phyloP scores from a whole-genome alignment of 2,113 vertebrate genomes.

The Desmodus rotundus region DNA sequence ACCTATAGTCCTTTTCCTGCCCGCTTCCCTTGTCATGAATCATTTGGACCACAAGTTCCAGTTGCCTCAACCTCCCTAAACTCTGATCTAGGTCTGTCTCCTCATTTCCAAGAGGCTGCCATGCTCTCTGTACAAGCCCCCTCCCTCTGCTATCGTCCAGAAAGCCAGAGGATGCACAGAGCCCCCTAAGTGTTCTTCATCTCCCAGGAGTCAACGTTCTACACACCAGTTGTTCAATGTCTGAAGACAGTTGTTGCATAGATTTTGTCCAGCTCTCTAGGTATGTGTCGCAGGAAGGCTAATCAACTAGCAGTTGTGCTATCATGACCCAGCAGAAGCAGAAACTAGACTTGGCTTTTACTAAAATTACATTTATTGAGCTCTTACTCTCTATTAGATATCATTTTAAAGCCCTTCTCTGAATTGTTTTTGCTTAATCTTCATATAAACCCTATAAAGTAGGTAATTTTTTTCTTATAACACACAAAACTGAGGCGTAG shows the following conservation, averaged over 20 bases:
- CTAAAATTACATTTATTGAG: background rate
- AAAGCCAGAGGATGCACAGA: background rate
- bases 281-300: background rate
- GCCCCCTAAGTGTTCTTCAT: background rate
- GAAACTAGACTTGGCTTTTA: background rate
- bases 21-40: background rate
- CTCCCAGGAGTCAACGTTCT: background rate
- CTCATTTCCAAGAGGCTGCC: background rate
- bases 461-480: background rate
- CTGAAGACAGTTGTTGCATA: background rate
- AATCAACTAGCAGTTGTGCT: background rate
- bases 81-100: background rate
- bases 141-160: background rate
- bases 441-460: background rate
- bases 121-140: background rate
- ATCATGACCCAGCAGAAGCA: background rate
- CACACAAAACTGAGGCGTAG: background rate
- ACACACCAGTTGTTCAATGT: background rate
- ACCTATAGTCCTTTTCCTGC: background rate
- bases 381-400: background rate
- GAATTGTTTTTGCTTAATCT: background rate
- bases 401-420: background rate
- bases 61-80: background rate
- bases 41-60: background rate
- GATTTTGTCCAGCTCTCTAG: background rate